phyloP scores from a whole-genome alignment of 2,888 invertebrate species.

The Bembecia ichneumoniformis region DNA sequence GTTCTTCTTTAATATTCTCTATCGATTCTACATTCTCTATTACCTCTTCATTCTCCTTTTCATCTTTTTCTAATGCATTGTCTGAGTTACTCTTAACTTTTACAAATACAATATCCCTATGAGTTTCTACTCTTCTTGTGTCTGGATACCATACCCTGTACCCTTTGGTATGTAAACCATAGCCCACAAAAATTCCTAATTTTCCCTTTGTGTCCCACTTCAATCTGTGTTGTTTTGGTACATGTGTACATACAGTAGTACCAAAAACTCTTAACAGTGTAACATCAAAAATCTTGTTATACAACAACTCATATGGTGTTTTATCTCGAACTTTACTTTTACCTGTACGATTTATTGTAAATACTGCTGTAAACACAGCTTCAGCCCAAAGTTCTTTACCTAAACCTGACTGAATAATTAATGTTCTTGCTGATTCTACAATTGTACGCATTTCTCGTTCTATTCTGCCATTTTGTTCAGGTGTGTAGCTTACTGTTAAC shows the following conservation, averaged over 20 bases:
- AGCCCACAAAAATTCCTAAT: constrained; percentile 16
- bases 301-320: constrained; percentile 17
- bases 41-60: too few species aligned
- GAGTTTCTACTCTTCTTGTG: constrained; percentile 1
- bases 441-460: neutral
- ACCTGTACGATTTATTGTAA: constrained; percentile 20
- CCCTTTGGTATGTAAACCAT: constrained; percentile 13
- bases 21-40: neutral
- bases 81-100: too few species aligned
- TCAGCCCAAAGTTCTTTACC: constrained; percentile 25
- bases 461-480: neutral
- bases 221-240: constrained; percentile 13
- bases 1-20: neutral
- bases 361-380: constrained; percentile 21
- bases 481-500: too few species aligned
- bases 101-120: constrained; percentile 1
- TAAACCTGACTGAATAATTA: constrained; percentile 8
- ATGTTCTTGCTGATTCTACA: neutral
- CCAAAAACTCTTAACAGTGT: constrained; percentile 10
- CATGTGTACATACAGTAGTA: constrained; percentile 9
- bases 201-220: too few species aligned
- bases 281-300: constrained; percentile 6
- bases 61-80: too few species aligned
- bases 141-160: constrained; percentile 10
- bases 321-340: constrained; percentile 8